phyloP scores from a whole-genome alignment of 2,797 vertebrate genomes.

The Neosilurus hyrtlii region DNA sequence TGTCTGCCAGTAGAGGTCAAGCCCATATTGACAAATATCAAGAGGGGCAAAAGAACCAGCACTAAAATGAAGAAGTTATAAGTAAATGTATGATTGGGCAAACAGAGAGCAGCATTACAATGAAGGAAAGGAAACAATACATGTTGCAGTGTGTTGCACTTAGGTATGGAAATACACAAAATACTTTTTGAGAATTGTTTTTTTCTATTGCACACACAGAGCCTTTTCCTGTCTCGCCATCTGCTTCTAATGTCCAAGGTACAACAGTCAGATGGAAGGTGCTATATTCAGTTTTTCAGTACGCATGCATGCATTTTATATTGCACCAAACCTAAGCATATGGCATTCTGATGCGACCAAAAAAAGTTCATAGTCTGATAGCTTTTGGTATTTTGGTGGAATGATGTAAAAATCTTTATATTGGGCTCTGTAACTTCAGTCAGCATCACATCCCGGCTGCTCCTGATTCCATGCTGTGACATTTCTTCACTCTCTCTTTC shows the following conservation, averaged over 20 bases:
- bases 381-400: conserved; percentile 7
- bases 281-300: not conserved
- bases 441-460: conserved; percentile 32
- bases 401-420: conserved; percentile 12
- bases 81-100: conserved; percentile 64
- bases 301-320: not conserved
- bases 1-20: conserved; percentile 70
- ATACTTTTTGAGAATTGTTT: not conserved
- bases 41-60: conserved; percentile 61
- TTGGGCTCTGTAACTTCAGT: conserved; percentile 5
- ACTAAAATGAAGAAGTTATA: conserved; percentile 67
- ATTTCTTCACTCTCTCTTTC: conserved; percentile 49
- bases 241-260: not conserved
- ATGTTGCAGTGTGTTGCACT: not conserved
- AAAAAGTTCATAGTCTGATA: not conserved
- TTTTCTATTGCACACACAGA: not conserved
- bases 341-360: not conserved
- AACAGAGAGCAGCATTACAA: conserved; percentile 52
- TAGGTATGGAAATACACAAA: not conserved
- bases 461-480: conserved; percentile 47
- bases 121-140: conserved; percentile 42
- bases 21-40: conserved; percentile 69
- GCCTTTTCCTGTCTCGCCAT: not conserved
- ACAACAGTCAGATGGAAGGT: not conserved
- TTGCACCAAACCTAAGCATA: not conserved